A percentile compares a stretch with the other conserved stretches of the same genome.
These are phyloP conservation scores for Mactra quadrangularis DNA, from an alignment of 1,140 invertebrate genomes.

Conservation along the genomic window DNA sequence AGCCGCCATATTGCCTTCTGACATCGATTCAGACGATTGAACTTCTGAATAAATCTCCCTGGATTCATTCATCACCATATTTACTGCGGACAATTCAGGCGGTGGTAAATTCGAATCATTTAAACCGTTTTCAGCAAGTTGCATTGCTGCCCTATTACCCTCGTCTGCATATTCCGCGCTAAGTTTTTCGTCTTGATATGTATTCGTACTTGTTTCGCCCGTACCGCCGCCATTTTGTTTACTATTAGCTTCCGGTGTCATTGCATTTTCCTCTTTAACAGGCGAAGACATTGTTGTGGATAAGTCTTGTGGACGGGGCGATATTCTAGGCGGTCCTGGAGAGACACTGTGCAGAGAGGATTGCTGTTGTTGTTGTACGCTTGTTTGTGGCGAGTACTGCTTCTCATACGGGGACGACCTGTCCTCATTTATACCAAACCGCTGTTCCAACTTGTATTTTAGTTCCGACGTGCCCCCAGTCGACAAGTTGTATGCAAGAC, in stretches of 20 bases:
- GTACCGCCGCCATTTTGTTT: background rate
- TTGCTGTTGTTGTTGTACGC: too few species aligned
- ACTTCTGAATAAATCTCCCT: background rate
- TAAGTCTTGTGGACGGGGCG: conserved; percentile 12
- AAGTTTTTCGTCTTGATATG: background rate
- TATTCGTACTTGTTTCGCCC: too few species aligned
- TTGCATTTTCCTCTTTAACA: background rate
- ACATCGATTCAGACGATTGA: conserved; percentile 1
- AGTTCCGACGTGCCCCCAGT: conserved; percentile 24
- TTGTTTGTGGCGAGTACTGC: conserved; percentile 15
- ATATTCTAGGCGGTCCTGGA: conserved; percentile 21
- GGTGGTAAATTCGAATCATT: background rate
- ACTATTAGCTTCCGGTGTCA: background rate
- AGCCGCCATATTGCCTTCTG: conserved; percentile 52
- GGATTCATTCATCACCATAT: background rate
- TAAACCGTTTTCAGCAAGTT: conserved; percentile 13
- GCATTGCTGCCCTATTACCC: conserved; percentile 32
- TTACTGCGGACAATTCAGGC: background rate
- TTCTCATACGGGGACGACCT: conserved; percentile 3
- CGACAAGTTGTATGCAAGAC: conserved; percentile 45
- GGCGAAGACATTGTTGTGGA: background rate
- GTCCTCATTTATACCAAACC: conserved; percentile 19
- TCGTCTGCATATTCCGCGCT: conserved; percentile 22
- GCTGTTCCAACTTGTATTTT: conserved; percentile 48
- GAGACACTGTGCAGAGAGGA: background rate